phyloP scores from a whole-genome alignment of 2,113 vertebrate species.

The Drymodes brunneopygia region DNA sequence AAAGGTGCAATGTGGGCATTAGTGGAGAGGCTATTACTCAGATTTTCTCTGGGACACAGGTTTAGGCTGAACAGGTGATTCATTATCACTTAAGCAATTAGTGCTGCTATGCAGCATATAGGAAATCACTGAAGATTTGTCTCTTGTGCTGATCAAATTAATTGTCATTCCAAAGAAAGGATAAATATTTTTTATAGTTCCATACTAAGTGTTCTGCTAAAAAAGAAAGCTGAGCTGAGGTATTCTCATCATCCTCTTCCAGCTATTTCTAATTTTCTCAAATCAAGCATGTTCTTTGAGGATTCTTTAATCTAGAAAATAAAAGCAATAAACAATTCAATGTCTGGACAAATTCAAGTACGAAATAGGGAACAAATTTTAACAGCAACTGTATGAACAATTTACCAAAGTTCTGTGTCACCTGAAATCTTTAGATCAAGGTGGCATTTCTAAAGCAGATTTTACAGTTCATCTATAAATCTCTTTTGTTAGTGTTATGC shows the following conservation, averaged over 20 bases:
- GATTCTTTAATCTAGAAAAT: background rate
- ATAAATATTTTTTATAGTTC: background rate
- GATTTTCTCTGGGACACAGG: background rate
- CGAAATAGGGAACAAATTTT: background rate
- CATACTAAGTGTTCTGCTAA: background rate
- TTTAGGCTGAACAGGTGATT: background rate
- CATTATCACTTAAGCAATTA: background rate
- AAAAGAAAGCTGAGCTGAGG: background rate
- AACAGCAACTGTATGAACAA: background rate
- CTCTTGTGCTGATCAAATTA: background rate
- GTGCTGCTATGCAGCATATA: background rate
- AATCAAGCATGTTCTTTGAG: background rate
- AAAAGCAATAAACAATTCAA: background rate
- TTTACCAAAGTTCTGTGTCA: background rate
- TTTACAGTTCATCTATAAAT: background rate
- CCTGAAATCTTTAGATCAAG: background rate
- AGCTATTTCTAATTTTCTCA: background rate
- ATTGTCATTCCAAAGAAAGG: background rate
- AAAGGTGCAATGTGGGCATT: background rate
- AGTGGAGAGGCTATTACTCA: background rate
- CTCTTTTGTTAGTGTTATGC: background rate
- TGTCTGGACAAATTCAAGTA: background rate
- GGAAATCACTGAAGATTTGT: background rate
- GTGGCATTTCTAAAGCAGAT: background rate
- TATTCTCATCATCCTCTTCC: background rate